phyloP scores from a whole-genome alignment of 2,113 vertebrate genomes.

The Hypanus sabinus region DNA sequence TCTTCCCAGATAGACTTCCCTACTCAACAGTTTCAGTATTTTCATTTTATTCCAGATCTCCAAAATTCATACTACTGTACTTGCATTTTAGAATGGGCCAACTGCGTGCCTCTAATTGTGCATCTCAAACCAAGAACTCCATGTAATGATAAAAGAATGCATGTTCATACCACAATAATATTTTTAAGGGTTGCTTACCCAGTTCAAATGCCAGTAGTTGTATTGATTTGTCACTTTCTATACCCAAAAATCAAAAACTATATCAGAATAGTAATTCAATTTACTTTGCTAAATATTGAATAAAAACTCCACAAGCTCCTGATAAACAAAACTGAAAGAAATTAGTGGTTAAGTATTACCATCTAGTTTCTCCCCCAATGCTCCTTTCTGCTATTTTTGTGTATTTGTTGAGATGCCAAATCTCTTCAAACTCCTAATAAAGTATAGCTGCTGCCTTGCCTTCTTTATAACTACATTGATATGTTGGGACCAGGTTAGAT shows the following conservation, averaged over 20 bases:
- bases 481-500: too few relatives aligned
- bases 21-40: too few relatives aligned
- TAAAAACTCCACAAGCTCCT: not conserved
- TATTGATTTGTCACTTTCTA: not conserved
- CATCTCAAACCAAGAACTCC: not conserved
- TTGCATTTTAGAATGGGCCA: too few relatives aligned
- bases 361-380: not conserved
- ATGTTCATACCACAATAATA: not conserved
- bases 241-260: not conserved
- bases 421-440: too few relatives aligned
- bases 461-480: too few relatives aligned
- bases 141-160: not conserved
- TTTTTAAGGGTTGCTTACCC: not conserved
- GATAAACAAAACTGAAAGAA: not conserved
- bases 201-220: not conserved
- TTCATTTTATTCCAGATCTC: too few relatives aligned
- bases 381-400: not conserved
- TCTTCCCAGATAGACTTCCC: too few relatives aligned
- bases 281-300: not conserved
- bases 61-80: too few relatives aligned
- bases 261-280: not conserved
- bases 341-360: too few relatives aligned
- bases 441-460: too few relatives aligned
- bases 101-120: not conserved
- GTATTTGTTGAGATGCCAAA: too few relatives aligned